These are phyloP conservation scores for Megalonaias nervosa DNA, from an alignment of 1,140 invertebrate genomes.

Conservation along the genomic window DNA sequence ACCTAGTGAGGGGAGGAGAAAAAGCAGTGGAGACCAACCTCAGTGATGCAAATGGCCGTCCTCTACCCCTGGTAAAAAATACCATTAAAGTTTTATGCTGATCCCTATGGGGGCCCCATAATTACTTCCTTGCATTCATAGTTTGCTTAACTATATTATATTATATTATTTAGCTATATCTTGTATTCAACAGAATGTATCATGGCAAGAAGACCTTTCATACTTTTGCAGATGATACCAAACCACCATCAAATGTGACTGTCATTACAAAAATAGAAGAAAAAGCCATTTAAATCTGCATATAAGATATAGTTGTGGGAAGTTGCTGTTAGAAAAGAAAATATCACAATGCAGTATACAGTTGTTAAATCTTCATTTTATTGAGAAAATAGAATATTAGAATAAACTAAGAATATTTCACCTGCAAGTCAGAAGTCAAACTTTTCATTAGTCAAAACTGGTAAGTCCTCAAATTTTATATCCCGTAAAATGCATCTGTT, in stretches of 20 bases:
- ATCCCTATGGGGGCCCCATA: background rate
- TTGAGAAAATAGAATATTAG: background rate
- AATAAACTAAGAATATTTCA: too few species aligned
- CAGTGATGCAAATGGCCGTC: conserved; percentile 56
- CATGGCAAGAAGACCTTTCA: background rate
- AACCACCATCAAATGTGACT: too few species aligned
- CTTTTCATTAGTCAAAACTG: too few species aligned
- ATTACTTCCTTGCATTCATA: background rate
- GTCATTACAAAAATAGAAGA: background rate
- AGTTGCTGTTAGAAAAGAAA: background rate
- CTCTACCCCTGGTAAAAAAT: conserved; percentile 40
- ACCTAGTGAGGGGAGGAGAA: conserved; percentile 59
- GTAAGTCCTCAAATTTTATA: too few species aligned
- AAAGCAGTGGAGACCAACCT: conserved; percentile 61
- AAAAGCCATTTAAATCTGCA: background rate
- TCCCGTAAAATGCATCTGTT: too few species aligned
- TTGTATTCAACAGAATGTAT: too few species aligned
- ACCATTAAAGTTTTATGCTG: background rate
- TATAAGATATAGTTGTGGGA: background rate
- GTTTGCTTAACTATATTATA: background rate
- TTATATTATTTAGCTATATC: background rate
- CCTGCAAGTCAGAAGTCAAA: too few species aligned
- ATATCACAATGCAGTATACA: background rate
- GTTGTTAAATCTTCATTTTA: background rate
- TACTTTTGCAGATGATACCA: too few species aligned